Conservation (phyloP, 64 coral and sea anemone genomes). For the Astreopora myriophthalma region DNA sequence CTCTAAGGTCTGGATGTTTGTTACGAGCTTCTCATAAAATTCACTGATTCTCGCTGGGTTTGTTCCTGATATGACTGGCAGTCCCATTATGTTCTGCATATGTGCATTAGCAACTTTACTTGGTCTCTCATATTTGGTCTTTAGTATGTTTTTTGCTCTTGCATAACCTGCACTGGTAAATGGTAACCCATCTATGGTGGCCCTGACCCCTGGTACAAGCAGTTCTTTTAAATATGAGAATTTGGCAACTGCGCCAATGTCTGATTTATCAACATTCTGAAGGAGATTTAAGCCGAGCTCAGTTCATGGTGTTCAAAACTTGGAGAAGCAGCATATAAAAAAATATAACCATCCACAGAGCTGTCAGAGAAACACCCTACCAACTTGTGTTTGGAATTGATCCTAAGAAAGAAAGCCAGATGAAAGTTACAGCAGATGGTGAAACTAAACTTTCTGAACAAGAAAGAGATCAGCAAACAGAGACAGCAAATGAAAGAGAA, state of each 20-base stretch:
- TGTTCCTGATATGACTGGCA: background rate
- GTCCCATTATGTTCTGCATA: constrained; percentile 22
- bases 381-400: too few relatives aligned
- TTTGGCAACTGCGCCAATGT: background rate
- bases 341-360: too few relatives aligned
- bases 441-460: too few relatives aligned
- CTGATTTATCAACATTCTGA: too few relatives aligned
- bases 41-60: constrained; percentile 18
- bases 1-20: constrained; percentile 15
- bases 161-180: constrained; percentile 41
- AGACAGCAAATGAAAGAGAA: too few relatives aligned
- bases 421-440: too few relatives aligned
- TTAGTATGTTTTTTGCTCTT: constrained; percentile 39
- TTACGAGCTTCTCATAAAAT: constrained; percentile 16
- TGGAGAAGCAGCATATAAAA: too few relatives aligned
- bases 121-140: constrained; percentile 50
- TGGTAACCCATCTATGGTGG: constrained; percentile 39
- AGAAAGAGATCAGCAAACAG: too few relatives aligned
- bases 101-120: constrained; percentile 62
- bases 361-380: too few relatives aligned
- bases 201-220: constrained; percentile 26
- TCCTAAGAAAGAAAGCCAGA: too few relatives aligned
- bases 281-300: too few relatives aligned
- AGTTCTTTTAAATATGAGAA: constrained; percentile 62
- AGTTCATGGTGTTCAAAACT: too few relatives aligned